These are phyloP conservation scores for Thalassarche chlororhynchos DNA, from an alignment of 2,113 vertebrate species.

Conservation along the genomic window DNA sequence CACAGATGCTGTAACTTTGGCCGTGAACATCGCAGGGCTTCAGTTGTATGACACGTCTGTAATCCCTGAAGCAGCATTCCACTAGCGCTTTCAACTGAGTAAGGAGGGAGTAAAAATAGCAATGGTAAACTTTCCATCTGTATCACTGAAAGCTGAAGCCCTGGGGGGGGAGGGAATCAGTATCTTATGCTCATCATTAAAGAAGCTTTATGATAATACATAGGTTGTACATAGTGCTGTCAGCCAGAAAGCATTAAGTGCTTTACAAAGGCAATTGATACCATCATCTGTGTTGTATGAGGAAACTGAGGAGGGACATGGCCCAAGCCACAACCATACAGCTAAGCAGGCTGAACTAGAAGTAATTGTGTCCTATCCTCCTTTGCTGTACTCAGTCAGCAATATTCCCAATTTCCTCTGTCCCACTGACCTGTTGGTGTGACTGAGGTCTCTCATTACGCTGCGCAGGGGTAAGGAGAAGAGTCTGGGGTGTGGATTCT, in stretches of 20 bases:
- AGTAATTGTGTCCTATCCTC: background rate
- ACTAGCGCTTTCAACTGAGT: background rate
- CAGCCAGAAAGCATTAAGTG: background rate
- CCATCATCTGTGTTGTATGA: background rate
- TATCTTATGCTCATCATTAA: background rate
- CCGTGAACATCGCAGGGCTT: background rate
- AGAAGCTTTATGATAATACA: background rate
- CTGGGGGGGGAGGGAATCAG: background rate
- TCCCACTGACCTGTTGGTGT: background rate
- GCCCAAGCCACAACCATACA: background rate
- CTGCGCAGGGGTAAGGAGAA: background rate
- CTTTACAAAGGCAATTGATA: background rate
- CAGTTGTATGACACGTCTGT: background rate
- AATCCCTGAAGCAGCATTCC: background rate
- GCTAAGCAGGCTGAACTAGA: background rate
- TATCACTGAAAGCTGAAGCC: background rate
- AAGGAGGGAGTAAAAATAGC: constrained; percentile 7
- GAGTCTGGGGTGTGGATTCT: background rate
- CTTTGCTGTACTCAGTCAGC: background rate
- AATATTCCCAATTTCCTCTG: background rate
- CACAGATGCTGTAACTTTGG: background rate
- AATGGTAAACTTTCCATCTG: background rate
- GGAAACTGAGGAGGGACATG: background rate
- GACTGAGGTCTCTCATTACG: background rate
- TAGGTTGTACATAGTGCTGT: background rate